Percentiles rank a stretch among this genome's conserved stretches.
phyloP scores from a whole-genome alignment of 2,888 invertebrate genomes.

The Tanypteryx hageni region DNA sequence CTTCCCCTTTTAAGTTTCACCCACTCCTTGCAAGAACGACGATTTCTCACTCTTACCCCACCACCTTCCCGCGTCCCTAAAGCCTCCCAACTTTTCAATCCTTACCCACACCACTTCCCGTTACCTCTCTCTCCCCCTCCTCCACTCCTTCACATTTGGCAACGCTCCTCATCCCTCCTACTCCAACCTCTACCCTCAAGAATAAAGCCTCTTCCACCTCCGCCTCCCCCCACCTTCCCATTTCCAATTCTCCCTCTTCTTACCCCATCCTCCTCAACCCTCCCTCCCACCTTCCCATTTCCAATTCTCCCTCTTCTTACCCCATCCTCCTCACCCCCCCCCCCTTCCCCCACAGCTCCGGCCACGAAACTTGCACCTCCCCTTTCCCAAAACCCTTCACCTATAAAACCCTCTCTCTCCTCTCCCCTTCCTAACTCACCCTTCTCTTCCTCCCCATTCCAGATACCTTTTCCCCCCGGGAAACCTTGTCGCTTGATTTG shows the following conservation, averaged over 20 bases:
- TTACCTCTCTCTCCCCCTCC: background rate
- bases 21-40: too few relatives aligned
- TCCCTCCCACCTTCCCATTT: background rate
- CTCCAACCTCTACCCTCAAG: too few relatives aligned
- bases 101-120: background rate
- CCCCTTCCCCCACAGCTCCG: background rate
- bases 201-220: too few relatives aligned
- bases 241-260: too few relatives aligned
- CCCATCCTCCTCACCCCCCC: background rate
- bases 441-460: background rate
- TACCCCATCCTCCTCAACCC: background rate
- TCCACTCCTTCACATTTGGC: background rate
- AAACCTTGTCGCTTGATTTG: slow-evolving; percentile 53
- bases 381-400: background rate
- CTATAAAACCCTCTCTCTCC: background rate
- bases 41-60: too few relatives aligned
- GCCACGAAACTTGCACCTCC: background rate
- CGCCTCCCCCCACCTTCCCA: background rate
- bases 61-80: too few relatives aligned
- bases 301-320: background rate
- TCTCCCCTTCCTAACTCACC: background rate
- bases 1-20: background rate
- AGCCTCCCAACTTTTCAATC: slow-evolving; percentile 31
- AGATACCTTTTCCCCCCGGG: background rate
- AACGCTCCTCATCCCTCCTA: background rate